Base-by-base conservation (phyloP, 2,888 invertebrate species). In the Luperina nickerlii region DNA sequence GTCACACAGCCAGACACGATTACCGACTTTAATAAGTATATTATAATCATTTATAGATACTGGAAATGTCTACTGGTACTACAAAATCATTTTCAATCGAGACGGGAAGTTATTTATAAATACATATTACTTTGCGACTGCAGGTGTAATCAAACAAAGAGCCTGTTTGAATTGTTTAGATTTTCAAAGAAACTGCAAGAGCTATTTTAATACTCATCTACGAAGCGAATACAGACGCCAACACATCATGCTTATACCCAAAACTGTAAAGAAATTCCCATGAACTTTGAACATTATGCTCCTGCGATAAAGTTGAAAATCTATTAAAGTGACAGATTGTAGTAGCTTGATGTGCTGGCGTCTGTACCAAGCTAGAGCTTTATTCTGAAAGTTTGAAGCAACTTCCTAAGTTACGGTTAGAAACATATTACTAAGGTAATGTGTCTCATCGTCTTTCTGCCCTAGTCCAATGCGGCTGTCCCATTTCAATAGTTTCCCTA, bases 41-140 rank as follows among this genome's bases (percentile, higher is more conserved):
- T 2, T 45, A 45, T 13, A 3, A 45, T 13, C 13, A 48, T 48
- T 13, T 48, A 4, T 48, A 45, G 13, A 45, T 68, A 68, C 54
- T 63, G 62, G n/a, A 80, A 78, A 68, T 27, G n/a, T 60, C n/a
- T n/a, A 38, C 3, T 20, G 9, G 6, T 62, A 11, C n/a, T 76
- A 76, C 54, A 62, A 72, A 79, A 51, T 54, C 20, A 70, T 75
- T 81, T 81, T 85, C 51, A 81, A 65, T 83, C 60, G 71, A 66
- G 45, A 73, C 54, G n/a, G 27, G 54, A 74, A 45, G 42, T 54
- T 69, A 54, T 85, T 80, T 69, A 75, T 27, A 80, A 63, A 42
- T 48, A 38, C 3, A 3, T 38, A 71, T 32, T 54, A n/a, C 20
- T 78, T 67, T 45, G n/a, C 4, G 42, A 72, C 68, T 78, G 65